Conservation (phyloP, 1,140 invertebrate species). For the Heliconius hewitsoni region DNA sequence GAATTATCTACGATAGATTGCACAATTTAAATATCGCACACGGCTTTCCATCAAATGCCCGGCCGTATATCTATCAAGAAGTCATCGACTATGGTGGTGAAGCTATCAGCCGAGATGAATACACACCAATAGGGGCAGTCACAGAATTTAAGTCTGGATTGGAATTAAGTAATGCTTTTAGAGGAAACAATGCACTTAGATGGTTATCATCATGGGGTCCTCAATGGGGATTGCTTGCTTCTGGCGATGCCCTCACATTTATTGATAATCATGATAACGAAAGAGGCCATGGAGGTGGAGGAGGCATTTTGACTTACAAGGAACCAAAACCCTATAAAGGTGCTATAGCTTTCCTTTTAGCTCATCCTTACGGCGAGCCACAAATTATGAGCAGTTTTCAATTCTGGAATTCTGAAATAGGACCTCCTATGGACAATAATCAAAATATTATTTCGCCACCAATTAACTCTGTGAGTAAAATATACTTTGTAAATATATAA, state of each 20-base stretch:
- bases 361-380: slow-evolving; percentile 89
- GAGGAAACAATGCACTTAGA: slow-evolving; percentile 68
- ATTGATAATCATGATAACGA: slow-evolving; percentile 85
- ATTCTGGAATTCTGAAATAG: slow-evolving; percentile 81
- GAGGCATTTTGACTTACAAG: slow-evolving; percentile 84
- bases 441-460: slow-evolving; percentile 85
- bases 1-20: slow-evolving; percentile 83
- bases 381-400: slow-evolving; percentile 90
- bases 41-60: slow-evolving; percentile 82
- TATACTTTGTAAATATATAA: neutral
- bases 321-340: slow-evolving; percentile 82
- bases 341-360: slow-evolving; percentile 90
- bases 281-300: slow-evolving; percentile 83
- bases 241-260: slow-evolving; percentile 83
- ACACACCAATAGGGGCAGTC: slow-evolving; percentile 85
- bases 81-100: slow-evolving; percentile 89
- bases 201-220: slow-evolving; percentile 81
- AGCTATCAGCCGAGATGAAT: slow-evolving; percentile 85
- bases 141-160: slow-evolving; percentile 85
- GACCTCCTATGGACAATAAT: slow-evolving; percentile 84
- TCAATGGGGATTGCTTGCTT: slow-evolving; percentile 82
- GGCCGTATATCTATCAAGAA: slow-evolving; percentile 90
- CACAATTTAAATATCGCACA: slow-evolving; percentile 83
- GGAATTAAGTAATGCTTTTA: slow-evolving; percentile 73
- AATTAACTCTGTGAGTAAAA: slow-evolving; percentile 80